Conservation (phyloP, 2,888 invertebrate species). For the Papilio protenor region DNA sequence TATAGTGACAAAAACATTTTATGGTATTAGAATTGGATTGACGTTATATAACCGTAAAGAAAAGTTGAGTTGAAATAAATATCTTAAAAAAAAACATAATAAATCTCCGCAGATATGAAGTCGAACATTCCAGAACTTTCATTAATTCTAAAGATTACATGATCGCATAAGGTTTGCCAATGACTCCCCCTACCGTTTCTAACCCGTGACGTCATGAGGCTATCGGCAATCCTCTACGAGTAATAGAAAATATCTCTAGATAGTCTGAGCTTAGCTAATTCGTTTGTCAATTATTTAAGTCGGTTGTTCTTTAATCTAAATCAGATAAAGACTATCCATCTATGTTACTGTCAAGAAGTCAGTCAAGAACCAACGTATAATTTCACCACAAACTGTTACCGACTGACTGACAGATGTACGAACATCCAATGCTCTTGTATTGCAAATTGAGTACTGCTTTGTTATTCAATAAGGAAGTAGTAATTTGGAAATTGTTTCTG, state of each 20-base stretch:
- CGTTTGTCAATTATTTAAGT: constrained; percentile 13
- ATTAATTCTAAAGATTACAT: not conserved
- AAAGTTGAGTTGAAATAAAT: constrained; percentile 17
- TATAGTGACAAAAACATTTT: constrained; percentile 13
- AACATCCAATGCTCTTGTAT: constrained; percentile 27
- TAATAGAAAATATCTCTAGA: not conserved
- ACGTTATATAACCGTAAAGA: constrained; percentile 23
- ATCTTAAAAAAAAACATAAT: not conserved
- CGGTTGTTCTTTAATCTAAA: constrained; percentile 8
- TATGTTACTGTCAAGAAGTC: constrained; percentile 11
- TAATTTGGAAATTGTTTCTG: constrained; percentile 12
- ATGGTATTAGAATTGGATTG: not conserved
- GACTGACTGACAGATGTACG: constrained; percentile 14
- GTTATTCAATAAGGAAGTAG: constrained; percentile 27
- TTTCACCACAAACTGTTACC: not conserved
- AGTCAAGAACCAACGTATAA: constrained; percentile 13
- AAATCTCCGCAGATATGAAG: not conserved
- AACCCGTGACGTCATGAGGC: too few relatives aligned
- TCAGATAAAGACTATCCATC: constrained; percentile 31
- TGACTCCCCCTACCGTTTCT: too few relatives aligned
- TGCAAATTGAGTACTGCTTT: constrained; percentile 30
- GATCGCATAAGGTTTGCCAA: too few relatives aligned
- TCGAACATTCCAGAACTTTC: not conserved
- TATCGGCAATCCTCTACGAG: too few relatives aligned
- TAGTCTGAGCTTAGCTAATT: not conserved